Evolutionary conservation across 2,113 vertebrate genomes (phyloP).

Genomic region (Chroicocephalus ridibundus): DNA sequence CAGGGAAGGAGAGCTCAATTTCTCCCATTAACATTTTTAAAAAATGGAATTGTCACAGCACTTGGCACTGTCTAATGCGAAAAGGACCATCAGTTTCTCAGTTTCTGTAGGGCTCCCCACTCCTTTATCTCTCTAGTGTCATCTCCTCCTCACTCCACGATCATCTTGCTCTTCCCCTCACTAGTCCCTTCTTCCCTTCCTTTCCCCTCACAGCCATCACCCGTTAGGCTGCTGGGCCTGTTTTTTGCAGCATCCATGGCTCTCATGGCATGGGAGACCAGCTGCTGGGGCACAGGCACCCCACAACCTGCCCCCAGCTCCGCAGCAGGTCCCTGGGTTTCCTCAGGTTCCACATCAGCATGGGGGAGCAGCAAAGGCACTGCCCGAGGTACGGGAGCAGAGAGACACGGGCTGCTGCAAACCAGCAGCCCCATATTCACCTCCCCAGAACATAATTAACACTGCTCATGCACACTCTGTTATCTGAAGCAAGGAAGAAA

Average conservation of each 20-base stretch:
- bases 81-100: constrained; percentile 25
- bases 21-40: constrained; percentile 34
- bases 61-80: constrained; percentile 53
- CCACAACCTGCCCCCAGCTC: neutral
- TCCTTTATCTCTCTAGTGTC: neutral
- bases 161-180: neutral
- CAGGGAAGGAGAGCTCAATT: constrained; percentile 5
- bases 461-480: neutral
- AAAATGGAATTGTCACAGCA: constrained; percentile 47
- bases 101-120: neutral
- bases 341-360: neutral
- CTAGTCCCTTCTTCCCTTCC: neutral
- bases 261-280: neutral
- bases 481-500: constrained; percentile 57
- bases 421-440: neutral
- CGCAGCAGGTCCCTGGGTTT: neutral
- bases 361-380: neutral
- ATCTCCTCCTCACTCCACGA: neutral
- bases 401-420: accelerated
- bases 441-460: constrained; percentile 57
- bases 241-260: neutral
- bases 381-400: neutral
- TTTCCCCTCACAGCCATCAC: neutral
- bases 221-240: neutral
- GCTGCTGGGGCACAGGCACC: neutral